Percentiles rank a stretch among this genome's conserved stretches.
phyloP scores from a whole-genome alignment of 2,888 invertebrate species.

The Celastrina argiolus region DNA sequence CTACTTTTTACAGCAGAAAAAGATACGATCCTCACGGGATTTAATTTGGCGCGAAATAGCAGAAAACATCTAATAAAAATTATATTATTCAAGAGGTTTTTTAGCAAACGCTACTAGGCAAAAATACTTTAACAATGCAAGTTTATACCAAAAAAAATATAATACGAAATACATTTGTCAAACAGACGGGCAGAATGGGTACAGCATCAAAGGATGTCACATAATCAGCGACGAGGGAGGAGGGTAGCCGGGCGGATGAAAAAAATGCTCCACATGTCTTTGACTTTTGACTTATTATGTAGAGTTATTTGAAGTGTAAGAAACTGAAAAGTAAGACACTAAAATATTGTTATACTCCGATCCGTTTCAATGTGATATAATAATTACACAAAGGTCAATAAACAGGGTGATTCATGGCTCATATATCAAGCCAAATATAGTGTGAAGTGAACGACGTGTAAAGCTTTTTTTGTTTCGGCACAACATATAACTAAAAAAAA shows the following conservation, averaged over 20 bases:
- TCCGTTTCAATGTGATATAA: no score
- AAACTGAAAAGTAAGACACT: neutral
- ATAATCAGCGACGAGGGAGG: conserved; percentile 42
- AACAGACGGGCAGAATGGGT: conserved; percentile 29
- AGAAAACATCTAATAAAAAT: no score
- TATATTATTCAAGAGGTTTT: neutral
- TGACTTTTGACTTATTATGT: conserved; percentile 1
- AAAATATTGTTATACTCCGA: no score
- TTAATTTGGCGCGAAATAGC: no score
- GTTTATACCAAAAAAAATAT: neutral
- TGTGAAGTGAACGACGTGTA: no score
- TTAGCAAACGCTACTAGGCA: neutral
- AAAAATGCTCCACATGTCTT: conserved; percentile 36
- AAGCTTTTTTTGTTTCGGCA: no score
- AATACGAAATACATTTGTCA: neutral
- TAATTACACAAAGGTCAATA: no score
- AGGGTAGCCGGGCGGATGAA: conserved; percentile 48
- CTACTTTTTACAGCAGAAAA: no score
- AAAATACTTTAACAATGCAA: neutral
- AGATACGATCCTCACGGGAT: no score
- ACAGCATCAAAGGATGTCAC: conserved; percentile 51
- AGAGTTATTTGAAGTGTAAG: neutral
- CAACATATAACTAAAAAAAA: no score
- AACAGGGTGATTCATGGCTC: no score
- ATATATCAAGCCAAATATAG: no score